A percentile compares a stretch with the other conserved stretches of the same genome.
phyloP scores from a whole-genome alignment of 2,888 invertebrate species.

The Limenitis camilla region DNA sequence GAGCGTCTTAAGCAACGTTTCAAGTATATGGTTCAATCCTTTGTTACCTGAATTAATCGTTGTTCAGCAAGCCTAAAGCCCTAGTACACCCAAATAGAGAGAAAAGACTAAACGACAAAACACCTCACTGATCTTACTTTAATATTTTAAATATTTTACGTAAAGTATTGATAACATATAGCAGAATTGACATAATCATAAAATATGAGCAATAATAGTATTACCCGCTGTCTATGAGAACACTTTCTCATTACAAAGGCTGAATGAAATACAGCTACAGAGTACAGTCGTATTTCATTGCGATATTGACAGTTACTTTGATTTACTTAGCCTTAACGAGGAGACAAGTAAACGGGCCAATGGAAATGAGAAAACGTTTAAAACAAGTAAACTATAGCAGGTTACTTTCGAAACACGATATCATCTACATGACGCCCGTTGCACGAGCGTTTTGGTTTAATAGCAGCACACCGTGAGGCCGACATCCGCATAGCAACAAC shows the following conservation, averaged over 20 bases:
- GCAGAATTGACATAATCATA: no score
- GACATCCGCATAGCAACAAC: slow-evolving; percentile 72
- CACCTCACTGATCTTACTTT: no score
- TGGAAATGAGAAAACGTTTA: slow-evolving; percentile 34
- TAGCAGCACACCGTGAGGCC: slow-evolving; percentile 58
- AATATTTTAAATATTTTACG: no score
- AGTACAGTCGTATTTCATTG: slow-evolving; percentile 14
- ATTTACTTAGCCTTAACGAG: slow-evolving; percentile 23
- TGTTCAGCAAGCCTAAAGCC: no score
- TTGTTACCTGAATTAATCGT: no score
- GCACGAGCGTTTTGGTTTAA: slow-evolving; percentile 64
- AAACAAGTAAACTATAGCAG: slow-evolving; percentile 47
- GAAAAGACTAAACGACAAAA: no score
- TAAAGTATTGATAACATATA: no score
- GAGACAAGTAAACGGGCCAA: slow-evolving; percentile 24
- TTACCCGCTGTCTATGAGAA: no score
- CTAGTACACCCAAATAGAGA: no score
- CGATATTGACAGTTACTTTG: slow-evolving; percentile 19
- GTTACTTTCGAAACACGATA: slow-evolving; percentile 69
- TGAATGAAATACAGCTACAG: slow-evolving; percentile 7
- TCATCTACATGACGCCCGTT: slow-evolving; percentile 62
- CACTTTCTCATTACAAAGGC: slow-evolving; percentile 12
- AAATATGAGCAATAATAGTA: no score
- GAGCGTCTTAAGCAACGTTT: no score
- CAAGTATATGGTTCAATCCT: no score